A percentile compares a stretch with the other conserved stretches of the same genome.
phyloP scores from a whole-genome alignment of 2,797 vertebrate genomes.

The Acanthurus leucopareius region DNA sequence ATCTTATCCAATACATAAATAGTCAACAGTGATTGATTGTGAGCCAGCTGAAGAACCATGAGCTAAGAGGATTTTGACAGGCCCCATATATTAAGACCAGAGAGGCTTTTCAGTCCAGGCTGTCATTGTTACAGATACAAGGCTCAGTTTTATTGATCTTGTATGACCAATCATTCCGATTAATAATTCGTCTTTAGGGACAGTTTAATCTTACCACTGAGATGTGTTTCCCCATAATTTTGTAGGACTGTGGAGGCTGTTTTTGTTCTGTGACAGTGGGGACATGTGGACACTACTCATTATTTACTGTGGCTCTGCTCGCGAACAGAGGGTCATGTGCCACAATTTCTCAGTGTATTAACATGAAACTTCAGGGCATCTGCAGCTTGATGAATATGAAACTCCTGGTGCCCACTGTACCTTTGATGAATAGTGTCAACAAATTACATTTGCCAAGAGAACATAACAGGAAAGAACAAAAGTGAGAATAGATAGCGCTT shows the following conservation, averaged over 20 bases:
- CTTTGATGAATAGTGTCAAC: constrained; percentile 59
- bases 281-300: constrained; percentile 44
- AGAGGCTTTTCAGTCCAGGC: constrained; percentile 46
- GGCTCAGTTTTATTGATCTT: constrained; percentile 54
- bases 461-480: constrained; percentile 40
- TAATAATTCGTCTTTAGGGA: constrained; percentile 29
- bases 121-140: constrained; percentile 58
- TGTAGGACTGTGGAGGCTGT: neutral
- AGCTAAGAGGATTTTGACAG: constrained; percentile 72
- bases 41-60: constrained; percentile 49
- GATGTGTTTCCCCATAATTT: constrained; percentile 14
- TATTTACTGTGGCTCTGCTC: constrained; percentile 55
- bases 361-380: constrained; percentile 65
- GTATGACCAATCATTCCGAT: constrained; percentile 54
- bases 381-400: constrained; percentile 66
- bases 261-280: constrained; percentile 29
- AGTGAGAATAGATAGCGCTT: constrained; percentile 15
- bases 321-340: constrained; percentile 47
- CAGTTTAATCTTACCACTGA: constrained; percentile 33
- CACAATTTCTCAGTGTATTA: constrained; percentile 57
- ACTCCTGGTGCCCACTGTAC: constrained; percentile 48
- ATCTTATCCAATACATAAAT: constrained; percentile 27
- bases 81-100: constrained; percentile 68
- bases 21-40: constrained; percentile 67
- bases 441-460: constrained; percentile 47